Conservation (phyloP, 2,888 invertebrate genomes). For the Unio delphinus region DNA sequence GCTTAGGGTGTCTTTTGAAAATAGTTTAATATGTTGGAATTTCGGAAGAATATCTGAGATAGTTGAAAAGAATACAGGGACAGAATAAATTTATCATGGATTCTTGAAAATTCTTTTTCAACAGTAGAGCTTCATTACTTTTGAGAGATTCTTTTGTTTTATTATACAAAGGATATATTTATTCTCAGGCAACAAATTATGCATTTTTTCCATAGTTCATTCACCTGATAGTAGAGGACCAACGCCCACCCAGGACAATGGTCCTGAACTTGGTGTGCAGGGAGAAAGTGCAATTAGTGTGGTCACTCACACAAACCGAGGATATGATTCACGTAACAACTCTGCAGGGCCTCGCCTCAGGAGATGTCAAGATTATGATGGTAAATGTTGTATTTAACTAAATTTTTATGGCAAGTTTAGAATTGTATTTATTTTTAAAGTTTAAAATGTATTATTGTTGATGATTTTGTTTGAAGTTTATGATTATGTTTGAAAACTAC, state of each 20-base stretch:
- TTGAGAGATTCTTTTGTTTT: too few relatives aligned
- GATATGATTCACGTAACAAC: conserved; percentile 16
- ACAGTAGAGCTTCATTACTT: too few relatives aligned
- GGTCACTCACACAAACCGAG: conserved; percentile 14
- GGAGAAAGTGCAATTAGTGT: conserved; percentile 24
- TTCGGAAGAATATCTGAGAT: too few relatives aligned
- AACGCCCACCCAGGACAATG: conserved; percentile 61
- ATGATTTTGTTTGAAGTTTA: too few relatives aligned
- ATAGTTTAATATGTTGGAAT: too few relatives aligned
- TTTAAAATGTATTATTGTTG: too few relatives aligned
- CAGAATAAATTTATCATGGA: too few relatives aligned
- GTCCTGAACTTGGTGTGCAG: conserved; percentile 19
- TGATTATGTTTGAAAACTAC: too few relatives aligned
- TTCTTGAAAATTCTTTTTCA: conserved; percentile 1
- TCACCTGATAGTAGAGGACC: conserved; percentile 58
- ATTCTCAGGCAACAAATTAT: conserved; percentile 1
- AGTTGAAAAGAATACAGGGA: too few relatives aligned
- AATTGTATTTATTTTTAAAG: too few relatives aligned
- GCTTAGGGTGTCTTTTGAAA: too few relatives aligned
- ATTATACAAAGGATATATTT: too few relatives aligned
- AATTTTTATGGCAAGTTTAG: not conserved
- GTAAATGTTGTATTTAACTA: conserved; percentile 19
- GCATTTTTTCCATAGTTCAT: conserved; percentile 12
- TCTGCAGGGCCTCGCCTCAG: conserved; percentile 7
- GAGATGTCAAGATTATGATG: conserved; percentile 53